Evolutionary conservation across 2,113 vertebrate genomes (phyloP).

Genomic region (Pandion haliaetus): DNA sequence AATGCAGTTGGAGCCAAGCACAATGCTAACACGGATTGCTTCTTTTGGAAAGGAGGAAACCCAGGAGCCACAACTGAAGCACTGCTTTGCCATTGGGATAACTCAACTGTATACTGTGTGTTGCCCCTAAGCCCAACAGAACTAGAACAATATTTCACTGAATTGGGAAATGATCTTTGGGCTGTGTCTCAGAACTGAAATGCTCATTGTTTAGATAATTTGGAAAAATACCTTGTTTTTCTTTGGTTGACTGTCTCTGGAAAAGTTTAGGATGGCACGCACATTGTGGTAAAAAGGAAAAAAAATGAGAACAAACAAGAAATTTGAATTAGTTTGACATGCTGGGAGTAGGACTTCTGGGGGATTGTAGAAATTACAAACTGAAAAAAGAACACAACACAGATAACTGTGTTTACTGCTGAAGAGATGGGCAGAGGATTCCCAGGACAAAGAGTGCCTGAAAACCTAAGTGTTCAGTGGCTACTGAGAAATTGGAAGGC

Average conservation of each 20-base stretch:
- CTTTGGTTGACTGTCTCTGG: constrained; percentile 7
- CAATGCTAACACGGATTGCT: neutral
- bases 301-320: constrained; percentile 28
- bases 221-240: constrained; percentile 39
- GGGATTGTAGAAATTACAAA: neutral
- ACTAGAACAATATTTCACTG: neutral
- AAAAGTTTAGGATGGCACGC: constrained; percentile 34
- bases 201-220: neutral
- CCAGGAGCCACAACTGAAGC: constrained; percentile 36
- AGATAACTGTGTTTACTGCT: neutral
- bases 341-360: neutral
- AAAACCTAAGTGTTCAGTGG: neutral
- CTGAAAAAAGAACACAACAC: neutral
- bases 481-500: neutral
- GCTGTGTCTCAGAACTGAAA: neutral
- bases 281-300: constrained; percentile 14
- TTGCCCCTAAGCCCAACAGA: neutral
- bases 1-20: neutral
- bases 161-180: neutral
- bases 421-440: neutral
- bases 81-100: neutral
- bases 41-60: constrained; percentile 31
- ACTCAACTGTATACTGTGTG: neutral
- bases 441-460: neutral
- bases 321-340: neutral